A percentile compares a stretch with the other conserved stretches of the same genome.
Evolutionary conservation across 2,888 invertebrate species (phyloP).

Genomic region (Empis stercorea): DNA sequence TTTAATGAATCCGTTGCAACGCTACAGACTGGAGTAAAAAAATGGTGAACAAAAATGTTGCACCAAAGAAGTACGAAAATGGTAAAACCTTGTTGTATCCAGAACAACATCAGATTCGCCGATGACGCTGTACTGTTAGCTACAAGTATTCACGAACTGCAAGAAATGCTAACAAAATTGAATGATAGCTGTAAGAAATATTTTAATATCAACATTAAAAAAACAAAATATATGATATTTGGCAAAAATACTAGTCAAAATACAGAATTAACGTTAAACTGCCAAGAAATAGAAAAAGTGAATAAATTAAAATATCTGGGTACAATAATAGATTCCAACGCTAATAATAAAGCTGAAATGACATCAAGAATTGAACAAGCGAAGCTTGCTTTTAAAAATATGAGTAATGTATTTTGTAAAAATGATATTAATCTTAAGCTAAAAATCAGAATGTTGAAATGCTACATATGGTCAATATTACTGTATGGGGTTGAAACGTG

Average conservation of each 20-base stretch:
- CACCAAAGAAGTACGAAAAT: too few relatives aligned
- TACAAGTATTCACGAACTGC: neutral
- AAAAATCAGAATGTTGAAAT: neutral
- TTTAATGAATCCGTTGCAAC: neutral
- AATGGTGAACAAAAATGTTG: neutral
- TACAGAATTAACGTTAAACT: too few relatives aligned
- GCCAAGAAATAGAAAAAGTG: too few relatives aligned
- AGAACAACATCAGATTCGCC: neutral
- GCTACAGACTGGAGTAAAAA: neutral
- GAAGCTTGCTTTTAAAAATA: neutral
- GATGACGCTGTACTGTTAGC: neutral
- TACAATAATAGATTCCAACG: neutral
- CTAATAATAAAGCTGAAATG: neutral
- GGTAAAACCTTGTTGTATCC: too few relatives aligned
- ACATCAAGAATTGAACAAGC: neutral
- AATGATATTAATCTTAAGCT: neutral
- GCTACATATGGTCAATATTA: neutral
- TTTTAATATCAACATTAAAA: neutral
- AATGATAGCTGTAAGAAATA: neutral
- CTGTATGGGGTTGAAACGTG: neutral
- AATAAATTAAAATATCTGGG: too few relatives aligned
- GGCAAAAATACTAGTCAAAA: neutral
- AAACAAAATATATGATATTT: neutral
- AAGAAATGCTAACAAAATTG: neutral
- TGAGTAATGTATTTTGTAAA: neutral